Evolutionary conservation across 2,797 vertebrate genomes (phyloP).

Genomic region (Darevskia nairensis): DNA sequence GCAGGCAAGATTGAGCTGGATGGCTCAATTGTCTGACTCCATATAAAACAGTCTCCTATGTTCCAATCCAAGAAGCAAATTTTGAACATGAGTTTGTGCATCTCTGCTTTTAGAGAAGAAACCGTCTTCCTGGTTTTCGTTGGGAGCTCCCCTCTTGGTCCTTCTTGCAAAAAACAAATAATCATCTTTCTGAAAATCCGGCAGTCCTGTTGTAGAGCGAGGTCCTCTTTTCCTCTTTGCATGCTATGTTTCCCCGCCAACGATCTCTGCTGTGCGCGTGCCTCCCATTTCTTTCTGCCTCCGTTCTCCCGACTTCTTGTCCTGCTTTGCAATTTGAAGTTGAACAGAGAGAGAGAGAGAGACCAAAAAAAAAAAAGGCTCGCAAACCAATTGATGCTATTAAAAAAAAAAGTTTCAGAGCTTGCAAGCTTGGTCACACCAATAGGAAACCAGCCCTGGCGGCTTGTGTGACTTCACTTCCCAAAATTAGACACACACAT

Average conservation of each 20-base stretch:
- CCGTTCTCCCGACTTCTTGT: neutral
- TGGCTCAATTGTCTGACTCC: too few relatives aligned
- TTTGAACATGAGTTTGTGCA: neutral
- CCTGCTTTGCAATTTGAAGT: neutral
- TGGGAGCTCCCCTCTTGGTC: neutral
- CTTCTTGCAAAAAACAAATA: neutral
- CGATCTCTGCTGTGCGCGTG: neutral
- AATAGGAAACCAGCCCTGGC: constrained; percentile 75
- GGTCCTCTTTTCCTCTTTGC: neutral
- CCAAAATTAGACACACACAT: constrained; percentile 80
- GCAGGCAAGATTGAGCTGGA: too few relatives aligned
- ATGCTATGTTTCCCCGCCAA: too few relatives aligned
- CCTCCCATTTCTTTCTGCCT: too few relatives aligned
- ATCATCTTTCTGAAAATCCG: neutral
- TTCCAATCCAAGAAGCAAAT: neutral
- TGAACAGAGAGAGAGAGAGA: neutral
- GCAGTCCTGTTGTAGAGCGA: neutral
- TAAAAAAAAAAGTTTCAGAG: constrained; percentile 38
- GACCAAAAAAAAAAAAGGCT: neutral
- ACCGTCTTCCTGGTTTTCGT: neutral
- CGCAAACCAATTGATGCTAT: constrained; percentile 20
- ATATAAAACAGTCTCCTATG: too few relatives aligned
- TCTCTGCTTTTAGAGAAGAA: neutral
- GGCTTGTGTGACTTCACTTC: constrained; percentile 87
- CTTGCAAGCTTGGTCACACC: constrained; percentile 71